Percentiles rank a stretch among this genome's conserved stretches.
phyloP scores from a whole-genome alignment of 1,140 invertebrate genomes.

The Rhyzopertha dominica region DNA sequence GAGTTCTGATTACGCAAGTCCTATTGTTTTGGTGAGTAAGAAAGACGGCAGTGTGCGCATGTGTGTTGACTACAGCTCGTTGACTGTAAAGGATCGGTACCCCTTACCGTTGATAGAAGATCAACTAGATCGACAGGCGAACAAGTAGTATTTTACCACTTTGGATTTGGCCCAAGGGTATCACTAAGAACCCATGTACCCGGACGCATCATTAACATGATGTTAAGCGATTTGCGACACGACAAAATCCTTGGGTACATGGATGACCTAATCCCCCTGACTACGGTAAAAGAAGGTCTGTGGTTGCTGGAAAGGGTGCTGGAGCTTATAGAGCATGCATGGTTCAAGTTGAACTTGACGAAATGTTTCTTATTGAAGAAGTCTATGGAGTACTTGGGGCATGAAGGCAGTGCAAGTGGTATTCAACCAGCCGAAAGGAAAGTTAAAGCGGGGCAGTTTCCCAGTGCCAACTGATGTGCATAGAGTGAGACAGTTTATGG shows the following conservation, averaged over 20 bases:
- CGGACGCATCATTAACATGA: constrained; percentile 18
- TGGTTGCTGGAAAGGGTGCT: constrained; percentile 3
- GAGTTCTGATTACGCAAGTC: constrained; percentile 29
- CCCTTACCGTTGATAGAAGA: constrained; percentile 36
- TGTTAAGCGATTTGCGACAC: constrained; percentile 17
- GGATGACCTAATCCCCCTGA: constrained; percentile 35
- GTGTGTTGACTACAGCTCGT: constrained; percentile 33
- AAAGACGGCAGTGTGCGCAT: constrained; percentile 26
- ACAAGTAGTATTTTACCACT: constrained; percentile 31
- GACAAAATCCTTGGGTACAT: constrained; percentile 30
- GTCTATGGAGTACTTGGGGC: constrained; percentile 13
- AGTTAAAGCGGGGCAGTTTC: constrained; percentile 6
- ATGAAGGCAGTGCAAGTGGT: not conserved
- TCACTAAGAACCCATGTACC: constrained; percentile 34
- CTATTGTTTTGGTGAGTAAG: constrained; percentile 25
- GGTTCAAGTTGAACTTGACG: constrained; percentile 7
- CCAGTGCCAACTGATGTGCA: constrained; percentile 25
- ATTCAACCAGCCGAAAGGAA: constrained; percentile 3
- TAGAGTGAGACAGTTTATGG: constrained; percentile 28
- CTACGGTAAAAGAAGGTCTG: not conserved
- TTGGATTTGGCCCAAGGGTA: constrained; percentile 31
- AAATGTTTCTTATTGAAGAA: constrained; percentile 13
- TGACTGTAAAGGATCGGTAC: constrained; percentile 30
- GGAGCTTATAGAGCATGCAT: not conserved
- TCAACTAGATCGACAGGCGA: constrained; percentile 40